Conservation (phyloP, 2,113 vertebrate genomes). For the Myotis davidii region DNA sequence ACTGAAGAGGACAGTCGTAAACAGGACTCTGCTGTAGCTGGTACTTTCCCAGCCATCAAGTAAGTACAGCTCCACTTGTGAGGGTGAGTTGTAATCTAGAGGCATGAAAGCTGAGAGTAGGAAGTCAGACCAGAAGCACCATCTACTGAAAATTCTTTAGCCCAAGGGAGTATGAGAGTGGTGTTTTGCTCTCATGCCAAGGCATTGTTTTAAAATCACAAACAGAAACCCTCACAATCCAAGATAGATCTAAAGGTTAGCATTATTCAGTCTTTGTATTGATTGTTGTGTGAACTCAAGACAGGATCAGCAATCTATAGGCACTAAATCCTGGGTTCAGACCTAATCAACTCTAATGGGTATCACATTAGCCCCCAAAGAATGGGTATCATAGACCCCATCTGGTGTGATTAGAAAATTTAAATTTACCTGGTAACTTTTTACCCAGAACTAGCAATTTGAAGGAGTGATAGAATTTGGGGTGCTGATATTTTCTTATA, state of each 20-base stretch:
- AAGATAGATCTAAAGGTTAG: conserved; percentile 65
- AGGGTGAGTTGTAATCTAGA: conserved; percentile 51
- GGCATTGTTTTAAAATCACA: conserved; percentile 60
- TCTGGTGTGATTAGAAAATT: background rate
- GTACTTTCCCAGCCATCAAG: conserved; percentile 51
- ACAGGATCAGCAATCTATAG: conserved; percentile 52
- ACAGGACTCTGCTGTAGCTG: background rate
- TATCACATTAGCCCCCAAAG: background rate
- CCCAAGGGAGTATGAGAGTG: conserved; percentile 66
- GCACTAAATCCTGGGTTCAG: conserved; percentile 42
- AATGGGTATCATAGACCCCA: background rate
- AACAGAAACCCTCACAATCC: conserved; percentile 63
- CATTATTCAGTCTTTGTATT: conserved; percentile 66
- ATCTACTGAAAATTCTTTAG: conserved; percentile 41
- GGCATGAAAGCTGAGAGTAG: conserved; percentile 38
- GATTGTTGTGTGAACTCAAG: conserved; percentile 68
- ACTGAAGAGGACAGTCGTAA: conserved; percentile 60
- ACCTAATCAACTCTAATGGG: background rate
- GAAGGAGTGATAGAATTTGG: background rate
- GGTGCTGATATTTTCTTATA: conserved; percentile 9
- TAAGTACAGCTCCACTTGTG: conserved; percentile 55
- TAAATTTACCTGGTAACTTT: background rate
- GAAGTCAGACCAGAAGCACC: conserved; percentile 49
- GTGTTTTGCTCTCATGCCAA: conserved; percentile 69
- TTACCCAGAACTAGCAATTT: background rate